phyloP scores from a whole-genome alignment of 2,888 invertebrate species.

The Automeris io region DNA sequence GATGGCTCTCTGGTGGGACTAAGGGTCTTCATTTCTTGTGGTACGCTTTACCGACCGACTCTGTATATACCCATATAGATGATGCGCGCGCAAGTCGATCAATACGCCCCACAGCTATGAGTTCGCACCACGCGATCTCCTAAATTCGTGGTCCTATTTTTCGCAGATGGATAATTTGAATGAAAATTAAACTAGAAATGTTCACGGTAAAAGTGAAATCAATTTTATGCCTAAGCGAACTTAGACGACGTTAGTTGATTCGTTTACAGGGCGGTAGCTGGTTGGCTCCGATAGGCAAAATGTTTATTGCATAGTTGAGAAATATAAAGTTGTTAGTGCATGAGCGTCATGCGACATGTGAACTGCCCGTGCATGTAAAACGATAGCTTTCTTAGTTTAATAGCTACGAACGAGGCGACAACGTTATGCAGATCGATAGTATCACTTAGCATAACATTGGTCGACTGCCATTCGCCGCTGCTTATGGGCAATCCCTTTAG shows the following conservation, averaged over 20 bases:
- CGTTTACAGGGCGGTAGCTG: no score
- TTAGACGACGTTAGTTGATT: slow-evolving; percentile 19
- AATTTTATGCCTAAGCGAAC: slow-evolving; percentile 26
- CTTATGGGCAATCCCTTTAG: slow-evolving; percentile 15
- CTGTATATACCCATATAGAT: slow-evolving; percentile 64
- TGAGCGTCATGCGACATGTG: no score
- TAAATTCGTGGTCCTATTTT: slow-evolving; percentile 62
- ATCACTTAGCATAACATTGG: slow-evolving; percentile 31
- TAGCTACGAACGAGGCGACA: slow-evolving; percentile 19
- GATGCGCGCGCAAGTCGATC: slow-evolving; percentile 74
- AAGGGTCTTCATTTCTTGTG: slow-evolving; percentile 59
- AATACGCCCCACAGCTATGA: slow-evolving; percentile 62
- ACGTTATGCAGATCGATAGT: slow-evolving; percentile 36
- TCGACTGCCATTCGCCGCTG: slow-evolving; percentile 20
- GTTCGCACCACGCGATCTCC: slow-evolving; percentile 60
- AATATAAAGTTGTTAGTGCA: no score
- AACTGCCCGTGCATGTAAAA: slow-evolving; percentile 17
- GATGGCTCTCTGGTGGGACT: slow-evolving; percentile 41
- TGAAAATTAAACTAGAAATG: slow-evolving; percentile 37
- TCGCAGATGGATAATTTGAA: slow-evolving; percentile 44
- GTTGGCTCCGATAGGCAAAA: no score
- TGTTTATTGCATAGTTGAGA: no score
- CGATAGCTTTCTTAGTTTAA: slow-evolving; percentile 24
- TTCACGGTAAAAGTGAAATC: slow-evolving; percentile 27
- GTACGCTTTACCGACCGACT: slow-evolving; percentile 58